These are phyloP conservation scores for Brenthis hecate DNA, from an alignment of 2,888 invertebrate species.

Conservation along the genomic window DNA sequence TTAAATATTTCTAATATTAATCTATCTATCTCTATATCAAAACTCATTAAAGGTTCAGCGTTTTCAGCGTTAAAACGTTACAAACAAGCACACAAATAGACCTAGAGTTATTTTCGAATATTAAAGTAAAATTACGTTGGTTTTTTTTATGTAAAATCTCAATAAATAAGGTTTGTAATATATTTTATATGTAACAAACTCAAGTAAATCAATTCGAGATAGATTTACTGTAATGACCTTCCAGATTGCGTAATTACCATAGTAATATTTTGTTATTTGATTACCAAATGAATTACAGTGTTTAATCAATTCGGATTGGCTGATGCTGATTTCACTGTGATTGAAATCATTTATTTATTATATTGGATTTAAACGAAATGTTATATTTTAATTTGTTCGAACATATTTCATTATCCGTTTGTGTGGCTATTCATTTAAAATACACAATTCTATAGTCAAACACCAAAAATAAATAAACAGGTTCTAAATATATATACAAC, in stretches of 20 bases:
- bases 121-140: no score
- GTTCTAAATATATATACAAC: no score
- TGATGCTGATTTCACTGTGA: slow-evolving; percentile 10
- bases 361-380: background rate
- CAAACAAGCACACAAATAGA: background rate
- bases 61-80: background rate
- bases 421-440: no score
- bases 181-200: background rate
- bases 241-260: slow-evolving; percentile 19
- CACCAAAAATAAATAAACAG: no score
- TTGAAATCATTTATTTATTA: slow-evolving; percentile 15
- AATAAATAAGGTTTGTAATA: no score
- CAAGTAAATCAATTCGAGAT: slow-evolving; percentile 1
- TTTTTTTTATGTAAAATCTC: no score
- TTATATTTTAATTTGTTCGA: no score
- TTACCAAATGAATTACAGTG: slow-evolving; percentile 16
- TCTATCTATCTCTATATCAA: no score
- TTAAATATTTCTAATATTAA: no score
- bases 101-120: no score
- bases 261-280: slow-evolving; percentile 17
- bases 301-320: slow-evolving; percentile 12
- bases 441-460: no score
- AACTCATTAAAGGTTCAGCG: background rate
- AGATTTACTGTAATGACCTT: background rate
- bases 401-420: no score